Conservation (phyloP, 2,113 vertebrate genomes). For the Rhizomys pruinosus region DNA sequence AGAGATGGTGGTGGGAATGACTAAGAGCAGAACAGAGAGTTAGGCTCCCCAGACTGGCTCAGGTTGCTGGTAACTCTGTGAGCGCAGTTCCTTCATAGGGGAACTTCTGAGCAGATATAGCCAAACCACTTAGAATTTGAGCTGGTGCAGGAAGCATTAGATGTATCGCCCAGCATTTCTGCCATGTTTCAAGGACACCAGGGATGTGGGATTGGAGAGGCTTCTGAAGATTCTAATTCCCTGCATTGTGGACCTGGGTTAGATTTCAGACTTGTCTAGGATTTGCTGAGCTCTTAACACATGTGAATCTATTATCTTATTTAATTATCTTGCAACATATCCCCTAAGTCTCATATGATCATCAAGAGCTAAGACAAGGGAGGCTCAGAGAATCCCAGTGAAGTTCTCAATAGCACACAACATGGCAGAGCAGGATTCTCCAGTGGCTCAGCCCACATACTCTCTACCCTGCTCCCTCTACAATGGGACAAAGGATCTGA, state of each 20-base stretch:
- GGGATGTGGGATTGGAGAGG: neutral
- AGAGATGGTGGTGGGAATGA: neutral
- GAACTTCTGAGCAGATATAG: neutral
- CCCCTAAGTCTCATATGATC: neutral
- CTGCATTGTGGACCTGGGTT: neutral
- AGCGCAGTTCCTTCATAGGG: neutral
- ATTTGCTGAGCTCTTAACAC: neutral
- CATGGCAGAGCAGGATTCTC: neutral
- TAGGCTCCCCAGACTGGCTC: neutral
- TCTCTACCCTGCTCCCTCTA: neutral
- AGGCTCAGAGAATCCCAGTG: neutral
- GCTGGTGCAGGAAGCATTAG: neutral
- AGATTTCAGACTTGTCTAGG: constrained; percentile 26
- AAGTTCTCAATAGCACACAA: neutral
- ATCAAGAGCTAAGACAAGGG: neutral
- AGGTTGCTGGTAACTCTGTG: neutral
- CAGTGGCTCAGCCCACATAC: rapidly evolving
- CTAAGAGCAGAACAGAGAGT: neutral
- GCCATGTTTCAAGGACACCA: rapidly evolving
- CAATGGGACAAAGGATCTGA: neutral
- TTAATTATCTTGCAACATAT: constrained; percentile 41
- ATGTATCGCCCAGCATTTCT: rapidly evolving
- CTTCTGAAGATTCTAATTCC: neutral
- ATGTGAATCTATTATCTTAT: neutral
- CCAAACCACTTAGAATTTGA: rapidly evolving